These are phyloP conservation scores for Etheostoma spectabile DNA, from an alignment of 2,113 vertebrate species.

Conservation along the genomic window DNA sequence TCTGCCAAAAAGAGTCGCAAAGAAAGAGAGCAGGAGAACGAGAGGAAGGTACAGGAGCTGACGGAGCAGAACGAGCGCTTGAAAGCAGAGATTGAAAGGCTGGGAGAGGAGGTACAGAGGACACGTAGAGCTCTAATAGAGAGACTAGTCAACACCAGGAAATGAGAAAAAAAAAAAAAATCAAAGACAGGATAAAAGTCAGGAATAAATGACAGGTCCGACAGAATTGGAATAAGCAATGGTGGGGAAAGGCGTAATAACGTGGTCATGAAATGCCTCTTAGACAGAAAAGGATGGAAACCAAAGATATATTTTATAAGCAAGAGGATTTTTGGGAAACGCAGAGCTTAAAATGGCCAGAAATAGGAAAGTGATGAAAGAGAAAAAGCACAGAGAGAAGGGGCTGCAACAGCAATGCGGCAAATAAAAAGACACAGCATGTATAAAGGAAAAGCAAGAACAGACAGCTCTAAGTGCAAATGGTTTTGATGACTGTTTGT, in stretches of 20 bases:
- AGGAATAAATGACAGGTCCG: slow-evolving; percentile 48
- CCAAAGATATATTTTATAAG: slow-evolving; percentile 70
- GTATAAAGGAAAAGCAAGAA: slow-evolving; percentile 61
- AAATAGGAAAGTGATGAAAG: slow-evolving; percentile 76
- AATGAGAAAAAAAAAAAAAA: slow-evolving; percentile 60
- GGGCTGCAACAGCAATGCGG: slow-evolving; percentile 76
- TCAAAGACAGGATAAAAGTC: slow-evolving; percentile 15
- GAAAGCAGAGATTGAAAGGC: slow-evolving; percentile 88
- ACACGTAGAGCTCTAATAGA: slow-evolving; percentile 91
- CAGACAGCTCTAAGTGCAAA: slow-evolving; percentile 54
- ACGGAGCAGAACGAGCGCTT: slow-evolving; percentile 90
- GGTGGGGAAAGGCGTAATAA: slow-evolving; percentile 56
- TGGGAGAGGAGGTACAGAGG: slow-evolving; percentile 90
- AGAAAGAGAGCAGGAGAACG: slow-evolving; percentile 89
- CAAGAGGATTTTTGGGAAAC: slow-evolving; percentile 42
- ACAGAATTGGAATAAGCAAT: slow-evolving; percentile 65
- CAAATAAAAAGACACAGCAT: slow-evolving; percentile 74
- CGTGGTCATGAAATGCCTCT: slow-evolving; percentile 68
- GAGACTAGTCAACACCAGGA: slow-evolving; percentile 89
- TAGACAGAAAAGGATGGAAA: slow-evolving; percentile 53
- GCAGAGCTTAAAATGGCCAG: slow-evolving; percentile 47
- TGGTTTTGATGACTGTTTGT: slow-evolving; percentile 61
- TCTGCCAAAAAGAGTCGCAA: slow-evolving; percentile 88
- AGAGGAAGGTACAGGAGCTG: slow-evolving; percentile 89
- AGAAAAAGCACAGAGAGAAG: slow-evolving; percentile 55